Base-by-base conservation (phyloP, 2,888 invertebrate species). In the Hydrotaea cyrtoneurina region DNA sequence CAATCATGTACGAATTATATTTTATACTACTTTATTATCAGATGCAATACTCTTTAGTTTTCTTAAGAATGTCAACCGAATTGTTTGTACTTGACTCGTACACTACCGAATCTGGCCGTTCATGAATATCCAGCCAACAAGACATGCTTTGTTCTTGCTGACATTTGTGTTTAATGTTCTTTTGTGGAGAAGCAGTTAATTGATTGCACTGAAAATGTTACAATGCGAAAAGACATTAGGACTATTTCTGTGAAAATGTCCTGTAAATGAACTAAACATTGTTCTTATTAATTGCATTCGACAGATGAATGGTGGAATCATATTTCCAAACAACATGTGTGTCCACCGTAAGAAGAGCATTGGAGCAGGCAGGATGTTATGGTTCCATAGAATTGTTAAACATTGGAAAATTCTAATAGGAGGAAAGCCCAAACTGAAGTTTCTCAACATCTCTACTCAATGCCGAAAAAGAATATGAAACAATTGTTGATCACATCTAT, bases 181-280 rank as follows among this genome's bases (percentile, higher is more conserved):
- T 26, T 62, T 69, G 66, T 46, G 23, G 23, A 66, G 10, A 23
- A 17, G 46, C 19, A 69, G 21, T 69, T 46, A 69, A 69, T 69
- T 69, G 69, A 69, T 69, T 69, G 15, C 39, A 69, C 43, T 46
- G 46, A 10, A 66, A 43, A 66, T 43, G 66, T 39, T 23, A 46
- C 15, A 69, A 69, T 69, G 69, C 46, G 43, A 43, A 69, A 69
- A 69, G 69, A 46, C 69, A 69, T 69, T 69, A 69, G 46, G 69
- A 46, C 46, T 46, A 69, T 46, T 69, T 46, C 69, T 69, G 19
- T 69, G 39, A 23, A 69, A 69, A 69, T 69, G 69, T 46, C 43
- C 69, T 23, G 69, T 23, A 69, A 46, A 23, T 69, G 69, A 46
- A 23, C 69, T n/a, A 19, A 43, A 46, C 39, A 46, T 46, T 11